Conservation (phyloP, 2,113 vertebrate species). For the Empidonax traillii region DNA sequence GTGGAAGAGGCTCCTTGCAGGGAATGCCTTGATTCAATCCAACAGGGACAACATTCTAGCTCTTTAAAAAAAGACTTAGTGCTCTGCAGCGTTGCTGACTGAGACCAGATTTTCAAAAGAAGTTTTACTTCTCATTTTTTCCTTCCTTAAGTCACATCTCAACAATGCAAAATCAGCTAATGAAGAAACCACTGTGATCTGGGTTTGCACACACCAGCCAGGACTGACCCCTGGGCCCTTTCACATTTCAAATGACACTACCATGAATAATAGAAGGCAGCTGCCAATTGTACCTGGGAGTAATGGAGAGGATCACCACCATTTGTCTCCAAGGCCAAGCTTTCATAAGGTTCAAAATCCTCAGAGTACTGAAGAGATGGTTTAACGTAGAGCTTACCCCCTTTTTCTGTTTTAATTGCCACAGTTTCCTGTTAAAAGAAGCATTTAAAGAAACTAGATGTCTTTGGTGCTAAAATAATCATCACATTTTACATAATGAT, state of each 20-base stretch:
- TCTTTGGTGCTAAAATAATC: background rate
- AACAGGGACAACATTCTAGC: background rate
- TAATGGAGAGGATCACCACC: background rate
- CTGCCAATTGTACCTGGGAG: constrained; percentile 62
- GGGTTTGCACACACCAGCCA: background rate
- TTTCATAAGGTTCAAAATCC: constrained; percentile 83
- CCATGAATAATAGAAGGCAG: background rate
- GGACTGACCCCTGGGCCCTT: accelerated
- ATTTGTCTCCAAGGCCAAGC: constrained; percentile 73
- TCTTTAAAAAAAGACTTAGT: background rate
- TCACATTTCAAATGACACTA: background rate
- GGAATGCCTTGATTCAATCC: background rate
- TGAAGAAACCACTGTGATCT: background rate
- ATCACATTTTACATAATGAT: background rate
- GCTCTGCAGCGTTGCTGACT: background rate
- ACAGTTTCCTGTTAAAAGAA: constrained; percentile 79
- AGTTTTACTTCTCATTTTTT: background rate
- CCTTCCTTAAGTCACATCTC: background rate
- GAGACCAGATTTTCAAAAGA: background rate
- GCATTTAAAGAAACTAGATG: background rate
- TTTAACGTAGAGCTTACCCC: constrained; percentile 73
- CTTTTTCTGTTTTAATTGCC: constrained; percentile 86
- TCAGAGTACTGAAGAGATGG: constrained; percentile 80
- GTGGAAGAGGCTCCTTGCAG: background rate
- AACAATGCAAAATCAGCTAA: background rate